phyloP scores from a whole-genome alignment of 92 coral and sea anemone species.

The Zoanthus solanderi region DNA sequence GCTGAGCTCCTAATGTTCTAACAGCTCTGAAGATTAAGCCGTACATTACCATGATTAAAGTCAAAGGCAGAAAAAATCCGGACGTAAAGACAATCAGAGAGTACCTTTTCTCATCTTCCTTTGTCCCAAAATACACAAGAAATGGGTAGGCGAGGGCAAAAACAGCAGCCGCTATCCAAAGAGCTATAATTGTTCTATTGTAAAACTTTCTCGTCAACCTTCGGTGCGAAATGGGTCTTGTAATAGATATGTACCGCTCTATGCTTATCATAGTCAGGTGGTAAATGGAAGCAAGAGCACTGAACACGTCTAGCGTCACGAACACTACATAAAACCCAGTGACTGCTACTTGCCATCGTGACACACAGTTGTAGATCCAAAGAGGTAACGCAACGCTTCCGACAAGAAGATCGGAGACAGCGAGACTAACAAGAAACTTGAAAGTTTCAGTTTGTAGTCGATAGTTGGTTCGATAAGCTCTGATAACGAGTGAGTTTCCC shows the following conservation, averaged over 20 bases:
- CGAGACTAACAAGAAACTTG: constrained; percentile 35
- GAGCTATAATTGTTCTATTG: constrained; percentile 19
- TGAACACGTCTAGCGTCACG: constrained; percentile 38
- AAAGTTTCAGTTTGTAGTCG: constrained; percentile 34
- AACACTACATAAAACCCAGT: constrained; percentile 28
- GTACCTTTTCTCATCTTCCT: constrained; percentile 24
- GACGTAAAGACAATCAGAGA: constrained; percentile 18
- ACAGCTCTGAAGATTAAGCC: constrained; percentile 29
- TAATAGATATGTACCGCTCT: constrained; percentile 22
- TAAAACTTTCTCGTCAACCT: constrained; percentile 38
- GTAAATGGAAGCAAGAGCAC: constrained; percentile 42
- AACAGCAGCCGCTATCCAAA: constrained; percentile 11
- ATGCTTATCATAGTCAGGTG: constrained; percentile 34
- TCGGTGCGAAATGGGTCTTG: constrained; percentile 23
- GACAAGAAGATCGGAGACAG: constrained; percentile 41
- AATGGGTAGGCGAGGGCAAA: constrained; percentile 32
- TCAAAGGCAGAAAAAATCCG: constrained; percentile 29
- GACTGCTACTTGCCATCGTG: constrained; percentile 31
- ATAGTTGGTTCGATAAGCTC: constrained; percentile 23
- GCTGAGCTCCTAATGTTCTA: not conserved
- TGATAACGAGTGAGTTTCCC: constrained; percentile 30
- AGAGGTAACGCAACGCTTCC: constrained; percentile 36
- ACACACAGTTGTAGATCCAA: constrained; percentile 31
- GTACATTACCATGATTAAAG: constrained; percentile 30
- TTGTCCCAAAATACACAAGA: constrained; percentile 26